phyloP scores from a whole-genome alignment of 1,140 invertebrate species.

The Drosophila saltans region DNA sequence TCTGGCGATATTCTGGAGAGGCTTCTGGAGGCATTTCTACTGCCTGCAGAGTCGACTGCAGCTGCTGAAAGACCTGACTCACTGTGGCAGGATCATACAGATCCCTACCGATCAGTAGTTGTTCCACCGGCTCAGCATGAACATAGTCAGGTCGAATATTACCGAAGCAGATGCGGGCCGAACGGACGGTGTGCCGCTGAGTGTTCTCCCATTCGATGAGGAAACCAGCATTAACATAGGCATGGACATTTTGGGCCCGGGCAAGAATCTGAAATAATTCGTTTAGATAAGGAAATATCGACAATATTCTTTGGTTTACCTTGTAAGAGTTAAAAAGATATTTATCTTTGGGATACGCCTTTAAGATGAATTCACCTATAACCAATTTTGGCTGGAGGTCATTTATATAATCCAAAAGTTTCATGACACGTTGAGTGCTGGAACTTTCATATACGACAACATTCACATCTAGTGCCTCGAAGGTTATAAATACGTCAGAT shows the following conservation, averaged over 20 bases:
- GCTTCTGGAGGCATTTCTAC: constrained; percentile 85
- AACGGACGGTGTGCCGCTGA: constrained; percentile 62
- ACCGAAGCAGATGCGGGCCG: constrained; percentile 85
- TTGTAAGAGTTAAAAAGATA: constrained; percentile 83
- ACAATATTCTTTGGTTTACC: constrained; percentile 82
- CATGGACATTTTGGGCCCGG: constrained; percentile 91
- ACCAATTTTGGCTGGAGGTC: constrained; percentile 54
- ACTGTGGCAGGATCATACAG: constrained; percentile 78
- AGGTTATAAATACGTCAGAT: constrained; percentile 90
- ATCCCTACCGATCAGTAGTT: constrained; percentile 85
- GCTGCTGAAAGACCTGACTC: constrained; percentile 43
- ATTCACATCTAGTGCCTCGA: constrained; percentile 87
- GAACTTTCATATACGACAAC: constrained; percentile 60
- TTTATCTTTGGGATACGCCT: constrained; percentile 50
- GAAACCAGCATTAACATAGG: constrained; percentile 92
- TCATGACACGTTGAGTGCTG: constrained; percentile 41
- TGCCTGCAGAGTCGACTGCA: constrained; percentile 36
- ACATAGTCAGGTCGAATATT: constrained; percentile 89
- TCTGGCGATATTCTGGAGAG: constrained; percentile 86
- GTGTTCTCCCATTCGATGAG: constrained; percentile 78
- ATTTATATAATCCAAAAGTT: constrained; percentile 51
- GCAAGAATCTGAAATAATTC: constrained; percentile 84
- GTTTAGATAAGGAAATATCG: too few species aligned
- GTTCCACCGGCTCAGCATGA: constrained; percentile 88
- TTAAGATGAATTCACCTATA: constrained; percentile 63